phyloP scores from a whole-genome alignment of 2,888 invertebrate species.

The Epistrophe grossulariae region DNA sequence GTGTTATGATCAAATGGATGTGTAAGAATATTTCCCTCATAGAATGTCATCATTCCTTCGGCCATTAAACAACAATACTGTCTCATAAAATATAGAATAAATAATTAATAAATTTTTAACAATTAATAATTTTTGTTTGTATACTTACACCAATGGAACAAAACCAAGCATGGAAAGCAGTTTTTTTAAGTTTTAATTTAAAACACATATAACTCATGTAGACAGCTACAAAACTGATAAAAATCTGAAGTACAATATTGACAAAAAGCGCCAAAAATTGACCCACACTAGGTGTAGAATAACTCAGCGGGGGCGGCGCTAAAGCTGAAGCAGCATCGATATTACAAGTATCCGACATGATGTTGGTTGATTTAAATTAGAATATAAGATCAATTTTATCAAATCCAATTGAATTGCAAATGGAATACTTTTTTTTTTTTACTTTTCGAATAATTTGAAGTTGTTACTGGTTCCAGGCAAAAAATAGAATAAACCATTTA shows the following conservation, averaged over 20 bases:
- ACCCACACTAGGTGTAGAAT: constrained; percentile 30
- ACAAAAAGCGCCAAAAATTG: constrained; percentile 65
- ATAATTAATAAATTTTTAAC: background rate
- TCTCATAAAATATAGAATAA: constrained; percentile 11
- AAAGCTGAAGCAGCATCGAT: background rate
- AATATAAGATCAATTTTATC: background rate
- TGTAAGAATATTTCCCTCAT: constrained; percentile 64
- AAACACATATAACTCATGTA: constrained; percentile 79
- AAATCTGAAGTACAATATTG: constrained; percentile 76
- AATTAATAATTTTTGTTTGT: too few species aligned
- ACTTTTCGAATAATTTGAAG: constrained; percentile 28
- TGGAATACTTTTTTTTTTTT: constrained; percentile 14
- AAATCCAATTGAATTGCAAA: constrained; percentile 49
- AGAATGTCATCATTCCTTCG: constrained; percentile 73
- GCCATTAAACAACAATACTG: constrained; percentile 78
- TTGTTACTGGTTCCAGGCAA: background rate
- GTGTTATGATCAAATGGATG: constrained; percentile 56
- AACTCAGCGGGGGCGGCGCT: background rate
- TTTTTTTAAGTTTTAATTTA: constrained; percentile 80
- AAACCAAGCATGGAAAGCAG: constrained; percentile 82
- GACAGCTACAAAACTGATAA: constrained; percentile 77
- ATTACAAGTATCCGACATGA: constrained; percentile 63
- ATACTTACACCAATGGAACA: constrained; percentile 81
- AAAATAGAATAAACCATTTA: background rate
- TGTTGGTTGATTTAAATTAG: constrained; percentile 2